Percentiles rank a stretch among this genome's conserved stretches.
Evolutionary conservation across 2,113 vertebrate genomes (phyloP).

Genomic region (Paradoxurus hermaphroditus): DNA sequence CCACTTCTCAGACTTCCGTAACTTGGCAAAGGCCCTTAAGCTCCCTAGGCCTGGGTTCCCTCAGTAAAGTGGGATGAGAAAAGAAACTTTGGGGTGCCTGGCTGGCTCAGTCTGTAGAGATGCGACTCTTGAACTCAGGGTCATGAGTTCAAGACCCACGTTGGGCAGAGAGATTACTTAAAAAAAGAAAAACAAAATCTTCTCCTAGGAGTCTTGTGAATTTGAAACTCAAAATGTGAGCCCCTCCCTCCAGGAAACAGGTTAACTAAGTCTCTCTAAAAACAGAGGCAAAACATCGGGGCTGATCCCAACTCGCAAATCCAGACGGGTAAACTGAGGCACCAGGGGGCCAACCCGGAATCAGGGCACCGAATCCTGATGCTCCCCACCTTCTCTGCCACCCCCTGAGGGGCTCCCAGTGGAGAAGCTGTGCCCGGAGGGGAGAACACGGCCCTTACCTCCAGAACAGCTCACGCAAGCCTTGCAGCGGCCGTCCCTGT

Average conservation of each 20-base stretch:
- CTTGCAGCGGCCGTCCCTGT: rapidly evolving
- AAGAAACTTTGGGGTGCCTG: background rate
- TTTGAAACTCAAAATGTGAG: background rate
- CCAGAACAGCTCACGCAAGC: slow-evolving; percentile 77
- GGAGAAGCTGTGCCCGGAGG: background rate
- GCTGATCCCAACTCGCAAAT: background rate
- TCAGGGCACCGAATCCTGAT: background rate
- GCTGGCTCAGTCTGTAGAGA: background rate
- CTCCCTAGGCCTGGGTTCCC: background rate
- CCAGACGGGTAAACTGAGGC: background rate
- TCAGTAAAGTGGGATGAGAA: background rate
- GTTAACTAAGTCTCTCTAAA: background rate
- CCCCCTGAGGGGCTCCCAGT: rapidly evolving
- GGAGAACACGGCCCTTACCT: slow-evolving; percentile 71
- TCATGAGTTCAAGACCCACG: background rate
- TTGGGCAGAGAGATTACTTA: background rate
- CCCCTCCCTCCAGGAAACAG: background rate
- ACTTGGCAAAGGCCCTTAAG: background rate
- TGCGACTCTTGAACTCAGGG: background rate
- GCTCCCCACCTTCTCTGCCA: background rate
- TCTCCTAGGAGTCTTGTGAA: background rate
- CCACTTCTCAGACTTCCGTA: background rate
- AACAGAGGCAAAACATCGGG: background rate
- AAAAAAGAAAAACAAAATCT: background rate
- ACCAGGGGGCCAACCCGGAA: background rate